A percentile compares a stretch with the other conserved stretches of the same genome.
phyloP scores from a whole-genome alignment of 2,113 vertebrate species.

The Takifugu flavidus region DNA sequence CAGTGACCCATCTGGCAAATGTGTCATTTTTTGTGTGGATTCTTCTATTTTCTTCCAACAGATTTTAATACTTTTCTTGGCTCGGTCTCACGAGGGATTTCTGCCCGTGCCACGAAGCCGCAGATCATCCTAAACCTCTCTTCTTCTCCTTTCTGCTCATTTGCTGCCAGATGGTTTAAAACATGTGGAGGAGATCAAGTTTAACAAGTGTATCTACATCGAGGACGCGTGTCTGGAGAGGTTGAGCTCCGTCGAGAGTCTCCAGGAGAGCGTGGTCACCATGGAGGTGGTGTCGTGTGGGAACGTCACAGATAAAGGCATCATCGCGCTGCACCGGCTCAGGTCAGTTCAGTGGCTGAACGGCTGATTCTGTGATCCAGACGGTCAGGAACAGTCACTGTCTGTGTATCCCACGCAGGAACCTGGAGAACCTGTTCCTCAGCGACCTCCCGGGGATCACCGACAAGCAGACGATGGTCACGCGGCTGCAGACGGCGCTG shows the following conservation, averaged over 20 bases:
- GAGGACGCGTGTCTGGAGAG: slow-evolving; percentile 87
- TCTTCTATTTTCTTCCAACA: no score
- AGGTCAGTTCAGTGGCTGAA: slow-evolving; percentile 44
- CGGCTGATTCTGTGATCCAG: no score
- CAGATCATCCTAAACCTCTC: neutral
- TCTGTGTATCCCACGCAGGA: slow-evolving; percentile 71
- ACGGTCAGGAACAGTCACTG: neutral
- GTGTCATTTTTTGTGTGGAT: accelerated
- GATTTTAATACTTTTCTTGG: no score
- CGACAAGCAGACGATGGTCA: slow-evolving; percentile 75
- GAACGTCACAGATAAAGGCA: slow-evolving; percentile 86
- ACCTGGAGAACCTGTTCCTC: slow-evolving; percentile 86
- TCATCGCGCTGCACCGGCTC: slow-evolving; percentile 83
- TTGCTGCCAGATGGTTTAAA: slow-evolving; percentile 84
- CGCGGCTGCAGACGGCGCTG: slow-evolving; percentile 79
- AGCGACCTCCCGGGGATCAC: slow-evolving; percentile 88
- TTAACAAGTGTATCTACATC: slow-evolving; percentile 89
- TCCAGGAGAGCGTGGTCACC: slow-evolving; percentile 80
- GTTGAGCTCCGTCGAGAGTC: slow-evolving; percentile 78
- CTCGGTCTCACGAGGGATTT: no score
- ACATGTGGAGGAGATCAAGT: slow-evolving; percentile 83
- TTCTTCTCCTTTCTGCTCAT: neutral
- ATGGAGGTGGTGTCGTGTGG: slow-evolving; percentile 91
- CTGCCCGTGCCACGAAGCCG: neutral
- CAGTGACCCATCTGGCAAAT: slow-evolving; percentile 32